phyloP scores from a whole-genome alignment of 1,140 invertebrate genomes.

The Hycleus cichorii region DNA sequence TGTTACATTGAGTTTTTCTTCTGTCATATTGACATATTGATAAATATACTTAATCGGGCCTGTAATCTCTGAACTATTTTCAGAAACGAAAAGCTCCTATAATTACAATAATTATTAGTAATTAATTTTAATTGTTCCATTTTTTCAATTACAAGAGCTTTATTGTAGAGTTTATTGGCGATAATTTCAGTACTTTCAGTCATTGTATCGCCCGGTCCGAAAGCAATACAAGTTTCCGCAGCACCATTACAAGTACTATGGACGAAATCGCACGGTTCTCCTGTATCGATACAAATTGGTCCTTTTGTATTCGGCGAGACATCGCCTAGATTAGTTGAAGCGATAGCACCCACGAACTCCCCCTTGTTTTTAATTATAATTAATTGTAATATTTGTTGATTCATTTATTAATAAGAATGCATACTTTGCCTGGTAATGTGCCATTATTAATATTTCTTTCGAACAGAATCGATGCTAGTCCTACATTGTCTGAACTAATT shows the following conservation, averaged over 20 bases:
- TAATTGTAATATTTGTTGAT: no score
- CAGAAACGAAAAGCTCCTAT: constrained; percentile 35
- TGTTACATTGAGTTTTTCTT: constrained; percentile 52
- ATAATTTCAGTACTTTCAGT: constrained; percentile 87
- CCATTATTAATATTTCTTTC: constrained; percentile 69
- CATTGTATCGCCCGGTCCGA: constrained; percentile 79
- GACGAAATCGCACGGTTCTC: constrained; percentile 62
- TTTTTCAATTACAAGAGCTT: constrained; percentile 58
- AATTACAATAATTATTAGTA: constrained; percentile 36
- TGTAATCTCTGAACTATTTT: constrained; percentile 50
- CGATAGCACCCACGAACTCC: constrained; percentile 80
- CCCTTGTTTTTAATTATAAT: constrained; percentile 48
- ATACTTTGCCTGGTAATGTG: constrained; percentile 62
- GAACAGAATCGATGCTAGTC: constrained; percentile 76
- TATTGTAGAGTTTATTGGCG: constrained; percentile 62
- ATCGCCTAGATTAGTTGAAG: constrained; percentile 83
- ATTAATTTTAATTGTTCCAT: no score
- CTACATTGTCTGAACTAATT: constrained; percentile 86
- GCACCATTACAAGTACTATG: constrained; percentile 63
- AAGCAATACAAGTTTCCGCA: constrained; percentile 75
- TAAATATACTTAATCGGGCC: constrained; percentile 67
- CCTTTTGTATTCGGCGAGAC: constrained; percentile 83
- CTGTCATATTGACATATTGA: constrained; percentile 77
- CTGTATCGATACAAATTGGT: constrained; percentile 67
- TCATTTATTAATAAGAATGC: no score